Percentiles rank a stretch among this genome's conserved stretches.
Evolutionary conservation across 2,113 vertebrate genomes (phyloP).

Genomic region (Eptesicus fuscus): DNA sequence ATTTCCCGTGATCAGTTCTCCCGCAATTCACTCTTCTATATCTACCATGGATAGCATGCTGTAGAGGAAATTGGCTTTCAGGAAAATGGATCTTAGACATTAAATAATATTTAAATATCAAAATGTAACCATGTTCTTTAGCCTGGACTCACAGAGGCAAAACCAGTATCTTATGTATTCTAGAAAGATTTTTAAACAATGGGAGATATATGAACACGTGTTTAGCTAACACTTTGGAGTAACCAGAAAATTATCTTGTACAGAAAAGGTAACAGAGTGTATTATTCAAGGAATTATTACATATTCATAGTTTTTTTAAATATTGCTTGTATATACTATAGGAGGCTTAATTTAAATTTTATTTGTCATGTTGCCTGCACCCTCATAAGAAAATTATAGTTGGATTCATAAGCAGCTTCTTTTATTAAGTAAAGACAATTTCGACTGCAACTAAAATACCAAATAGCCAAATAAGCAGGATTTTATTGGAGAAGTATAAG

Average conservation of each 20-base stretch:
- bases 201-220: background rate
- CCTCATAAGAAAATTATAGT: background rate
- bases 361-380: background rate
- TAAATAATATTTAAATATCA: background rate
- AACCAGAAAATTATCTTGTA: background rate
- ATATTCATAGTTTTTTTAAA: background rate
- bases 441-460: background rate
- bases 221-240: background rate
- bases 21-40: background rate
- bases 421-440: slow-evolving; percentile 8
- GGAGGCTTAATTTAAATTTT: background rate
- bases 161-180: background rate
- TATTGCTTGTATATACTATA: background rate
- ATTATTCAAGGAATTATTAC: background rate
- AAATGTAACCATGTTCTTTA: background rate
- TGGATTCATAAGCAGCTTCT: background rate
- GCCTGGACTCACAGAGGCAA: background rate
- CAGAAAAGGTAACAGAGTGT: background rate
- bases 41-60: background rate
- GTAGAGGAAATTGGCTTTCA: background rate
- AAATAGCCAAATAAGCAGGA: background rate
- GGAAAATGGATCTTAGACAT: background rate
- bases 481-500: background rate
- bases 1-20: background rate
- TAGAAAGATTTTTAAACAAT: slow-evolving; percentile 7